phyloP scores from a whole-genome alignment of 2,797 vertebrate genomes.

The Alosa sapidissima region DNA sequence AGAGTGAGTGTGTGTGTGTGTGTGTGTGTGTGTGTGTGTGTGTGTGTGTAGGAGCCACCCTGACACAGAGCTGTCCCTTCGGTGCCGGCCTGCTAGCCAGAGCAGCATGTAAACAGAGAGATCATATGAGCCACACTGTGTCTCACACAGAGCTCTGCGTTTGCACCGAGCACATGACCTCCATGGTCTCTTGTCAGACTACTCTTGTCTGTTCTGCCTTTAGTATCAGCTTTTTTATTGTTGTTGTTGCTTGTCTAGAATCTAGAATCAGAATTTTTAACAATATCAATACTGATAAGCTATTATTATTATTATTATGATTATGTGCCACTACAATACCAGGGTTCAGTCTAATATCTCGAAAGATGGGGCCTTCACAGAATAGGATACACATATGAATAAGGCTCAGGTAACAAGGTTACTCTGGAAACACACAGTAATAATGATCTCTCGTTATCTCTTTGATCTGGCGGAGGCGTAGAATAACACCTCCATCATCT shows the following conservation, averaged over 20 bases:
- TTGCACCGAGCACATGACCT: neutral
- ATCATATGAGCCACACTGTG: neutral
- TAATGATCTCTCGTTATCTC: neutral
- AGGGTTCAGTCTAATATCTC: neutral
- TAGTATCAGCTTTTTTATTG: neutral
- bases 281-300: neutral
- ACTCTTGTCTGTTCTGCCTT: neutral
- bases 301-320: neutral
- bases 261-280: neutral
- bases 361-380: constrained; percentile 56
- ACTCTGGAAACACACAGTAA: constrained; percentile 14
- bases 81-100: neutral
- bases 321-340: neutral
- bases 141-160: neutral
- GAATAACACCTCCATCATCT: constrained; percentile 14
- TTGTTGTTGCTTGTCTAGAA: neutral
- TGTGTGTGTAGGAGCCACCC: neutral
- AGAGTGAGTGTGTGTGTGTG: neutral
- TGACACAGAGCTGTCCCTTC: constrained; percentile 5
- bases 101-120: neutral
- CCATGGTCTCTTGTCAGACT: neutral
- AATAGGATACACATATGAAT: constrained; percentile 42
- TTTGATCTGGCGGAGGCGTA: constrained; percentile 4
- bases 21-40: neutral
- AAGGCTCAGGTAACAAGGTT: constrained; percentile 40